These are phyloP conservation scores for Ormyrus rosae DNA, from an alignment of 2,888 invertebrate genomes.

Conservation along the genomic window DNA sequence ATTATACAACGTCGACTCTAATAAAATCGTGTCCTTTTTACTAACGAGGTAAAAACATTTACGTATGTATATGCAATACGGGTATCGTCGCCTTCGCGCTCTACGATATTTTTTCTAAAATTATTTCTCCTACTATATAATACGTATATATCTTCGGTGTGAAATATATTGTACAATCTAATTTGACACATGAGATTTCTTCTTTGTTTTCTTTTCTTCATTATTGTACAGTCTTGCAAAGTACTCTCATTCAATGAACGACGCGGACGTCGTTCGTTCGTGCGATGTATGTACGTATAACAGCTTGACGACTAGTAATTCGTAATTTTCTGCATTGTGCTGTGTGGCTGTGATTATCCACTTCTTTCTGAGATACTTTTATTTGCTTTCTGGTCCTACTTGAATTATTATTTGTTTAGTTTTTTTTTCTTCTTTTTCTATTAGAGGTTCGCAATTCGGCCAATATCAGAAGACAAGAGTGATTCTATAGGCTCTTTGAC, in stretches of 20 bases:
- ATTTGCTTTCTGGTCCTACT: slow-evolving; percentile 12
- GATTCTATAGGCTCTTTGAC: background rate
- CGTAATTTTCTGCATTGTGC: slow-evolving; percentile 30
- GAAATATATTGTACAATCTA: slow-evolving; percentile 41
- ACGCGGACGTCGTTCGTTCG: background rate
- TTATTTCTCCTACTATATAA: slow-evolving; percentile 14
- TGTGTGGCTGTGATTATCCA: slow-evolving; percentile 4
- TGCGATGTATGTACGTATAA: background rate
- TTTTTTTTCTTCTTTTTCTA: background rate
- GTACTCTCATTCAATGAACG: slow-evolving; percentile 37
- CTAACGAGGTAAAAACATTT: slow-evolving; percentile 24
- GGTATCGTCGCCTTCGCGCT: slow-evolving; percentile 13
- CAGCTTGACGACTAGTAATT: background rate
- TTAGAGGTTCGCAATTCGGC: slow-evolving; percentile 7
- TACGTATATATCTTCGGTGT: background rate
- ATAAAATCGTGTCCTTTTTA: slow-evolving; percentile 23
- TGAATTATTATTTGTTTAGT: background rate
- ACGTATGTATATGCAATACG: slow-evolving; percentile 20
- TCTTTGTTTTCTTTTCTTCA: slow-evolving; percentile 18
- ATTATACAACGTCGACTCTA: slow-evolving; percentile 16
- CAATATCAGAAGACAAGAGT: background rate
- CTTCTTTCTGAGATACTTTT: background rate
- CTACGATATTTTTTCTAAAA: slow-evolving; percentile 29
- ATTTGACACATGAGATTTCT: slow-evolving; percentile 43
- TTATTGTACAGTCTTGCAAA: slow-evolving; percentile 53